These are phyloP conservation scores for Megamerina dolium DNA, from an alignment of 2,888 invertebrate species.

Conservation along the genomic window DNA sequence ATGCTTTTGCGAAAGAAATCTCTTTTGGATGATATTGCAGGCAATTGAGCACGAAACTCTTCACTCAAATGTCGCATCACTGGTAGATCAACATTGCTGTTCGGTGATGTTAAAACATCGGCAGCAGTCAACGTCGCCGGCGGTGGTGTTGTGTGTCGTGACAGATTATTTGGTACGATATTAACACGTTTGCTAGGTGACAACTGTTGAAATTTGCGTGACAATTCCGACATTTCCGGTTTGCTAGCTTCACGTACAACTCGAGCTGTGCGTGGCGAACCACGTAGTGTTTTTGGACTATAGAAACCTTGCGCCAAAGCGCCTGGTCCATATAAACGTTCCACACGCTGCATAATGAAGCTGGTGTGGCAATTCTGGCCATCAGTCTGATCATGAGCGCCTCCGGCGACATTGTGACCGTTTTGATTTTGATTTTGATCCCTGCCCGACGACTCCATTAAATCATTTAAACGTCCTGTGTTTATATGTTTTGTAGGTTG, in stretches of 20 bases:
- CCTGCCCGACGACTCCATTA: conserved; percentile 27
- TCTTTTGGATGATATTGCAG: conserved; percentile 56
- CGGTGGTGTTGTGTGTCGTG: conserved; percentile 20
- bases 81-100: conserved; percentile 54
- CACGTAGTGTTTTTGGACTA: conserved; percentile 50
- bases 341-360: conserved; percentile 83
- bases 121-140: conserved; percentile 11
- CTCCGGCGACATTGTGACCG: conserved; percentile 18
- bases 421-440: conserved; percentile 28
- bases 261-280: conserved; percentile 13
- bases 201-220: conserved; percentile 43
- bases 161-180: conserved; percentile 34
- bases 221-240: conserved; percentile 41
- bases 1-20: conserved; percentile 16
- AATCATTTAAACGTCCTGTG: conserved; percentile 19
- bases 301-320: conserved; percentile 81
- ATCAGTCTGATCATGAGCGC: conserved; percentile 34
- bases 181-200: conserved; percentile 42
- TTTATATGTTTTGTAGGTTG: conserved; percentile 16
- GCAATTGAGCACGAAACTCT: conserved; percentile 79
- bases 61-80: conserved; percentile 77
- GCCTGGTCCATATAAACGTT: conserved; percentile 80
- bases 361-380: conserved; percentile 58
- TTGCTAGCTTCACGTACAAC: conserved; percentile 1
- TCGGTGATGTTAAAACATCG: conserved; percentile 16